Conservation (phyloP, 2,113 vertebrate genomes). For the Castor canadensis region DNA sequence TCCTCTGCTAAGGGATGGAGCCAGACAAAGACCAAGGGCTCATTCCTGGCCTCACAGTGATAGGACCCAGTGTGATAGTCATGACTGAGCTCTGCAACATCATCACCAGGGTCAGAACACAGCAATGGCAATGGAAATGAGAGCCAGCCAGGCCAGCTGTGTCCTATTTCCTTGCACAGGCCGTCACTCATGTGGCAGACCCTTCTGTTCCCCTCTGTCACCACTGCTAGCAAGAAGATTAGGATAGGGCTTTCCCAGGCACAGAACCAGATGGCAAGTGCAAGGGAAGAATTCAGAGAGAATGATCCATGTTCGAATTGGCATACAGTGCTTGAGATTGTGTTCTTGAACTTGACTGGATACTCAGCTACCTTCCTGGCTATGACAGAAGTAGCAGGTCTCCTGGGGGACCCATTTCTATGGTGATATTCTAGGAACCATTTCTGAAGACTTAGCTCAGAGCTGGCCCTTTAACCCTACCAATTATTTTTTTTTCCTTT, state of each 20-base stretch:
- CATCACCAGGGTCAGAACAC: background rate
- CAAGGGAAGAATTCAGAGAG: background rate
- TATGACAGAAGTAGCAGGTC: background rate
- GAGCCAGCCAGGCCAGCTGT: background rate
- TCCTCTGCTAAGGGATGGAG: background rate
- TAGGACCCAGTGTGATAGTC: too few species aligned
- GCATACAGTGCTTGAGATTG: background rate
- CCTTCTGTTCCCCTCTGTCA: background rate
- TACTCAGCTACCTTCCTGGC: background rate
- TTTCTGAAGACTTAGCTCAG: background rate
- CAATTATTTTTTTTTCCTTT: background rate
- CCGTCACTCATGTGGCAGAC: background rate
- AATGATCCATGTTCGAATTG: too few species aligned
- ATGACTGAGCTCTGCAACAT: background rate
- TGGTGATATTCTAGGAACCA: background rate
- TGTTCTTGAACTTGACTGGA: too few species aligned
- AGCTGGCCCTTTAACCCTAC: background rate
- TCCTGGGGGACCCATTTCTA: background rate
- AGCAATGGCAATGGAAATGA: background rate
- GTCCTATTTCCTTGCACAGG: background rate
- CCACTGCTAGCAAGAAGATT: background rate
- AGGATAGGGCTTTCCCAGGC: background rate
- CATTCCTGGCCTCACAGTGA: background rate
- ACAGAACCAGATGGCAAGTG: background rate
- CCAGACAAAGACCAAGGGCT: background rate